Evolutionary conservation across 2,888 invertebrate species (phyloP), one percentile per base, ranked within the genome.

Genomic region (Agrotis clavis): DNA sequence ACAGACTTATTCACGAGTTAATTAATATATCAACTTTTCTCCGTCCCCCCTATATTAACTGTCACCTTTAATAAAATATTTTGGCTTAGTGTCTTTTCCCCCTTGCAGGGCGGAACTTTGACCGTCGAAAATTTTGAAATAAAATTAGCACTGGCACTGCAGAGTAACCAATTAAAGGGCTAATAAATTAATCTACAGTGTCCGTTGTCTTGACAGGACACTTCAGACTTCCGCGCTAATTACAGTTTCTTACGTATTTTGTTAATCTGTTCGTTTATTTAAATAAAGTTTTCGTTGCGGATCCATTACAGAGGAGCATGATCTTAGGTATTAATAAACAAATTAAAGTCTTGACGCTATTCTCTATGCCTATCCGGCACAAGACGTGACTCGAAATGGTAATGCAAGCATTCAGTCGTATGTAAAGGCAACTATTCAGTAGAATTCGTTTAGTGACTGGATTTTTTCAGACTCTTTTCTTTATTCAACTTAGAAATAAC

Each of bases 1-100:
- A 92, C 93, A 89, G 94, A 94, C 95, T 95, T 94, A 94, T 94
- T 94, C 94, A 92, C 92, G 89, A 94, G 94, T 95, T 95, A 96
- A 96, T 96, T 96, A 96, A 95, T 95, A 95, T 94, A 95, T 95
- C 94, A 96, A 95, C 95, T 95, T 96, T 95, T 94, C 92, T 91
- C 90, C 74, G 86, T 87, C 92, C 92, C 92, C 86, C 90, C 90
- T 90, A 90, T 92, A 94, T 94, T 93, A 95, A 93, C 92, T 90
- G 93, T 92, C 92, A 90, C 90, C 90, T 90, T 92, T 93, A 94
- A 94, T 94, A 95, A 95, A 95, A 95, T 92, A 93, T 92, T 93
- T 85, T 89, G 87, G 88, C 87, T 88, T 87, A 87, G 87, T 88
- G 79, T 87, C 86, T 86, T 83, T 81, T 82, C 79, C 79, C 80